A percentile compares a stretch with the other conserved stretches of the same genome.
Evolutionary conservation across 1,140 invertebrate species (phyloP).

Genomic region (Euglossa dilemma): DNA sequence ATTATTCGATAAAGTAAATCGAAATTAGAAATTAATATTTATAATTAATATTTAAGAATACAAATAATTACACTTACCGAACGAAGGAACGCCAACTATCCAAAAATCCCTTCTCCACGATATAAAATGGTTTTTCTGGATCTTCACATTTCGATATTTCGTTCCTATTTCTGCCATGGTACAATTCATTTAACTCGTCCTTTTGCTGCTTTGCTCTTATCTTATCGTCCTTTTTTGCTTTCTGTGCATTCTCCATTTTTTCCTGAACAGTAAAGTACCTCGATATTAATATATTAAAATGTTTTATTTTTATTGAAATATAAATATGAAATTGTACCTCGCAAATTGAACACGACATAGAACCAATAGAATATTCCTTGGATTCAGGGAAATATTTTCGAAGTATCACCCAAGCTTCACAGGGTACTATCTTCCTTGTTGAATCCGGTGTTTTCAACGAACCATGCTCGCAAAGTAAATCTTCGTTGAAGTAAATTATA

Average conservation of each 20-base stretch:
- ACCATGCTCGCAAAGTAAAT: slow-evolving; percentile 84
- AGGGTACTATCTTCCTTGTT: slow-evolving; percentile 80
- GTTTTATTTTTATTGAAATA: slow-evolving; percentile 12
- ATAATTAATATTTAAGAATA: background rate
- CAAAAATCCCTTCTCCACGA: slow-evolving; percentile 76
- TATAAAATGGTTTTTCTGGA: slow-evolving; percentile 68
- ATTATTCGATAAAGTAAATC: background rate
- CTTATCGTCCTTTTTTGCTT: slow-evolving; percentile 77
- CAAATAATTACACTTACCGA: slow-evolving; percentile 71
- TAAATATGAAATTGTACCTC: slow-evolving; percentile 69
- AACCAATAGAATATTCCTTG: slow-evolving; percentile 77
- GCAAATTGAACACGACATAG: slow-evolving; percentile 80
- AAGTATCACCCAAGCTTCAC: slow-evolving; percentile 83
- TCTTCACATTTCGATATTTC: slow-evolving; percentile 70
- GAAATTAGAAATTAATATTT: too few species aligned
- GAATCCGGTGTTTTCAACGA: slow-evolving; percentile 75
- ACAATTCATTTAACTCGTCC: slow-evolving; percentile 75
- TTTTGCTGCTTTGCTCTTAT: slow-evolving; percentile 78
- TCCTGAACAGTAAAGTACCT: slow-evolving; percentile 56
- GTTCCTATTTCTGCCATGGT: slow-evolving; percentile 73
- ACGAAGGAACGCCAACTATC: slow-evolving; percentile 78
- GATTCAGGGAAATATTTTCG: slow-evolving; percentile 84
- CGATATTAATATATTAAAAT: background rate
- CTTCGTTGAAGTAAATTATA: slow-evolving; percentile 83
- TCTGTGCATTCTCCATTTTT: slow-evolving; percentile 74